Percentiles rank a stretch among this genome's conserved stretches.
Conservation (phyloP, 23 tunicate genomes). For the Styela plicata region DNA sequence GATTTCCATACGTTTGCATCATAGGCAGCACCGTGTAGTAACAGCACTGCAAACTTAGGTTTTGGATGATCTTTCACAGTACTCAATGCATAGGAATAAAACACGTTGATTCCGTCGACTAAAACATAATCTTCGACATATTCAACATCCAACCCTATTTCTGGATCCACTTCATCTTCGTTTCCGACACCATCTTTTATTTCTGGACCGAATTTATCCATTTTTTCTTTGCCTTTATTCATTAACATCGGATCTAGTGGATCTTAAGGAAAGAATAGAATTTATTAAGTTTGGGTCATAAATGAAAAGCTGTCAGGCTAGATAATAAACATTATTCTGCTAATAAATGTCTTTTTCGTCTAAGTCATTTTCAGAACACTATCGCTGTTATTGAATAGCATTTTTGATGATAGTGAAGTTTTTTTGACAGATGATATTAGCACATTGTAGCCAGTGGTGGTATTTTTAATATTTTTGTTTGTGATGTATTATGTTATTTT, state of each 20-base stretch:
- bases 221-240: background rate
- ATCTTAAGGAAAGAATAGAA: background rate
- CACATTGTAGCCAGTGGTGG: too few relatives aligned
- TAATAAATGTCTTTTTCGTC: too few relatives aligned
- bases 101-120: conserved; percentile 12
- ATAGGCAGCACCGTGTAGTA: conserved; percentile 80
- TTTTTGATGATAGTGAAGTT: too few relatives aligned
- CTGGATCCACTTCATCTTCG: background rate
- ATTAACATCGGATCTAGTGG: background rate
- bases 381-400: too few relatives aligned
- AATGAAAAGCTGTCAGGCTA: too few relatives aligned
- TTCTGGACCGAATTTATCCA: background rate
- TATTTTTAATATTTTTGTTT: too few relatives aligned
- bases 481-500: too few relatives aligned
- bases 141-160: conserved; percentile 10
- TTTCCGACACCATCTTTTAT: background rate
- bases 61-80: background rate
- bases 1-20: conserved; percentile 58
- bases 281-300: too few relatives aligned
- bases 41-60: conserved; percentile 30
- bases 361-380: too few relatives aligned
- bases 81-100: conserved; percentile 1
- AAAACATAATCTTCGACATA: conserved; percentile 15
- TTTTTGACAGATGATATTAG: too few relatives aligned
- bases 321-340: too few relatives aligned